Evolutionary conservation across 1,140 invertebrate species (phyloP), one percentile per base, ranked within the genome.

Genomic region (Dendroctonus valens): DNA sequence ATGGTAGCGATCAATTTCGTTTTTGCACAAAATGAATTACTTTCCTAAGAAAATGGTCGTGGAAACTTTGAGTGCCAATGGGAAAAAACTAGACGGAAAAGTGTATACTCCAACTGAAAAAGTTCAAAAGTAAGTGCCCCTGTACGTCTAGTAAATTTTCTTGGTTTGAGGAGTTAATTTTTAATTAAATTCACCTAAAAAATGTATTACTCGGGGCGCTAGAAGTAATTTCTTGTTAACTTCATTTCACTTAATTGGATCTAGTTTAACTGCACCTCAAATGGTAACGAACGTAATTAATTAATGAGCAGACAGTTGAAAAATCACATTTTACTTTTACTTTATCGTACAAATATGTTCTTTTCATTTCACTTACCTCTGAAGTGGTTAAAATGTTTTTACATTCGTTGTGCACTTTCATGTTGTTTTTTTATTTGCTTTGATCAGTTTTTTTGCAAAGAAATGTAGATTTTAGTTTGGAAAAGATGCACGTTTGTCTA

Each of bases 41-140:
- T 38, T 50, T 14, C 9, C n/a, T 38, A 61, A n/a, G 44, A 61
- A 51, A 51, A 51, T 51, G 15, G 48, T 4, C 11, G 37, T n/a
- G 5, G 59, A 61, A 50, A 52, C 12, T 52, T 54, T 63, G 48
- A 7, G 49, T 11, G 60, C 41, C 38, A 61, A 63, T 52, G 49
- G 9, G n/a, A 52, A 41, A 39, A 42, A 59, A 15, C 5, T 59
- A 12, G 40, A 52, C 7, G 50, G n/a, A 8, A 12, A 53, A 38
- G 60, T 41, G 44, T 63, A 41, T 26, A 63, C 26, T 53, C 49
- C 49, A 5, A 12, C 38, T 5, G 3, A 63, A 53, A 63, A 53
- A 53, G 60, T 53, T 9, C 60, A 63, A 63, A 52, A 51, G 60
- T 63, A 52, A 5, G 60, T 44, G 3, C 9, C 12, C 14, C 37